A percentile compares a stretch with the other conserved stretches of the same genome.
Evolutionary conservation across 2,888 invertebrate species (phyloP).

Genomic region (Podabrus alpinus): DNA sequence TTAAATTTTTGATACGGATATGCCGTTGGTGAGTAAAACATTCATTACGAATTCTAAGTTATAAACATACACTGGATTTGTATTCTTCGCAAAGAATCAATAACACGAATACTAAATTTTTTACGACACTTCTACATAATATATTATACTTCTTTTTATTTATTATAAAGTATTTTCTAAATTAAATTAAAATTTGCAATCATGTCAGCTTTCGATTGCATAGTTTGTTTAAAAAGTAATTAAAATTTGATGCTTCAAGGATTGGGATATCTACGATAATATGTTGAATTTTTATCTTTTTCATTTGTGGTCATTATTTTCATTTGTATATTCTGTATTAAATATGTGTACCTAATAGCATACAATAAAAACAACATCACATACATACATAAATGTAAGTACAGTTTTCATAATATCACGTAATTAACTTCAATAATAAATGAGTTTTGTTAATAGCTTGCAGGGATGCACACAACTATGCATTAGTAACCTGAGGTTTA

Average conservation of each 20-base stretch:
- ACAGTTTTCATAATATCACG: not conserved
- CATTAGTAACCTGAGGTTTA: not conserved
- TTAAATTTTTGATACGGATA: conserved; percentile 22
- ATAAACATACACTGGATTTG: conserved; percentile 10
- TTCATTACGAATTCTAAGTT: conserved; percentile 14
- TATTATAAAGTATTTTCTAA: not conserved
- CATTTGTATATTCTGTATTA: not conserved
- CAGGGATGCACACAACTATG: not conserved
- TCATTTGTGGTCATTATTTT: too few species aligned
- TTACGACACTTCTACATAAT: not conserved
- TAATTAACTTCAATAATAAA: conserved; percentile 1
- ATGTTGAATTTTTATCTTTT: too few species aligned
- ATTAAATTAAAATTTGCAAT: not conserved
- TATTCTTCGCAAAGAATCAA: not conserved
- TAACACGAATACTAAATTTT: not conserved
- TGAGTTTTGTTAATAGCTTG: not conserved
- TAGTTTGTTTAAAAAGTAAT: not conserved
- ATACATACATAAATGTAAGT: not conserved
- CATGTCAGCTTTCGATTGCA: not conserved
- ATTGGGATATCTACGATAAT: too few species aligned
- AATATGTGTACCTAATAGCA: not conserved
- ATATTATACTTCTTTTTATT: too few species aligned
- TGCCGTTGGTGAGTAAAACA: conserved; percentile 14
- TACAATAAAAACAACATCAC: not conserved
- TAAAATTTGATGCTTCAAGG: too few species aligned